Percentiles rank a stretch among this genome's conserved stretches.
Evolutionary conservation across 2,888 invertebrate species (phyloP).

Genomic region (Pteria penguin): DNA sequence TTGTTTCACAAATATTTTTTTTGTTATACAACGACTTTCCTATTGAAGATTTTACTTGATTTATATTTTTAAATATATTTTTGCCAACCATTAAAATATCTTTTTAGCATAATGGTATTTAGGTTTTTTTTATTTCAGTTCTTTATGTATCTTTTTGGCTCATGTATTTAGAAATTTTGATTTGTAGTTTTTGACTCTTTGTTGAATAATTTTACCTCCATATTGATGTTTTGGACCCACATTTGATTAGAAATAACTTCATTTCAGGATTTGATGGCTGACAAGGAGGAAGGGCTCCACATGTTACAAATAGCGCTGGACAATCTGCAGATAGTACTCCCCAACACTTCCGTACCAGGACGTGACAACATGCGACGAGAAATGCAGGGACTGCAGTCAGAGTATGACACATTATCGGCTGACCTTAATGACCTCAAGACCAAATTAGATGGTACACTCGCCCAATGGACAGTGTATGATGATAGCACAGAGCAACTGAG

Average conservation of each 20-base stretch:
- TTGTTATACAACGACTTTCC: too few relatives aligned
- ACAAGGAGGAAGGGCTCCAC: conserved; percentile 74
- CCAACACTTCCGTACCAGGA: conserved; percentile 94
- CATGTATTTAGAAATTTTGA: too few relatives aligned
- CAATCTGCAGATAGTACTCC: conserved; percentile 80
- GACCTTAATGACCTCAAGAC: conserved; percentile 86
- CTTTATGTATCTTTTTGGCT: too few relatives aligned
- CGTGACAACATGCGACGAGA: conserved; percentile 92
- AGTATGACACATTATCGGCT: conserved; percentile 92
- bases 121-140: too few relatives aligned
- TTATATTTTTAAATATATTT: too few relatives aligned
- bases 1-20: too few relatives aligned
- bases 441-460: conserved; percentile 90
- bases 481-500: conserved; percentile 89
- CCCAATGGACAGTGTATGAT: conserved; percentile 96
- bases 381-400: conserved; percentile 88
- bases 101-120: too few relatives aligned
- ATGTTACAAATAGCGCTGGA: conserved; percentile 76
- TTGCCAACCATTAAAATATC: too few relatives aligned
- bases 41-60: too few relatives aligned
- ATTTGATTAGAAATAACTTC: background rate
- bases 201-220: too few relatives aligned
- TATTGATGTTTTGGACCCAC: too few relatives aligned
- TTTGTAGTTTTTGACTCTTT: too few relatives aligned
- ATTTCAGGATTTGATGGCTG: conserved; percentile 68